phyloP scores from a whole-genome alignment of 2,888 invertebrate species.

The Dryococelus australis region DNA sequence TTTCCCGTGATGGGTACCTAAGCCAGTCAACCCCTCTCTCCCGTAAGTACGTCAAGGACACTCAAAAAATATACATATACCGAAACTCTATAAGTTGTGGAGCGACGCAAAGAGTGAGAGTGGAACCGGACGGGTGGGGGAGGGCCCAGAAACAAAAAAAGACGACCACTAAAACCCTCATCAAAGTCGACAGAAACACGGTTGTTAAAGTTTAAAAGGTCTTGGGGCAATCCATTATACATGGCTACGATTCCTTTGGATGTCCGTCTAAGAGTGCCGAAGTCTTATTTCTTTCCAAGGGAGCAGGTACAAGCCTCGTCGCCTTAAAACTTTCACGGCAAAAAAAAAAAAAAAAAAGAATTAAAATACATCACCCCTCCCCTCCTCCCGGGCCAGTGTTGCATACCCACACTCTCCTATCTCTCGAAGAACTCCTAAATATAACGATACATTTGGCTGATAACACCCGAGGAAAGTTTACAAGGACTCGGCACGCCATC shows the following conservation, averaged over 20 bases:
- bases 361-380: background rate
- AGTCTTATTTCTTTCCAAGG: background rate
- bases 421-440: background rate
- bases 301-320: background rate
- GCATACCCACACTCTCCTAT: background rate
- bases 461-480: background rate
- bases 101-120: background rate
- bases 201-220: conserved; percentile 11
- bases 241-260: background rate
- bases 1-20: background rate
- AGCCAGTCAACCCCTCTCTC: background rate
- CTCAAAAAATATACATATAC: background rate
- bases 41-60: background rate
- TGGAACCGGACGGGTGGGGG: background rate
- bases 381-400: background rate
- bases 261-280: background rate
- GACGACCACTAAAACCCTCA: conserved; percentile 16
- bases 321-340: background rate
- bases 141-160: background rate
- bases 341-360: background rate
- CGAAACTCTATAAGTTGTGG: background rate
- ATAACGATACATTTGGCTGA: background rate
- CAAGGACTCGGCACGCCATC: background rate
- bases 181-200: background rate
- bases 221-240: background rate